Evolutionary conservation across 2,888 invertebrate species (phyloP), one percentile per base, ranked within the genome.

Genomic region (Cryptosula pallasiana): DNA sequence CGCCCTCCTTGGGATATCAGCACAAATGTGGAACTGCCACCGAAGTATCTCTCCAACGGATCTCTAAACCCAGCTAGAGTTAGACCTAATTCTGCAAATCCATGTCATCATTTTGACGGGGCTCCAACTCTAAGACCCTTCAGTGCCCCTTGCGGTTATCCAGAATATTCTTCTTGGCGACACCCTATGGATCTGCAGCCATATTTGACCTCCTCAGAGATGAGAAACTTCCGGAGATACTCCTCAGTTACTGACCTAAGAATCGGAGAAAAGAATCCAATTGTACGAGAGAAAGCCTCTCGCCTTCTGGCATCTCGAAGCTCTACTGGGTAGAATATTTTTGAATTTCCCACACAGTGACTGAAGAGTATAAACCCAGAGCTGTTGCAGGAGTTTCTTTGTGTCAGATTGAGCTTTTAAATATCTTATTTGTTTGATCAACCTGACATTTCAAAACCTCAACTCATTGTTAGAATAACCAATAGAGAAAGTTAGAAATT

Each of bases 1-100:
- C 35, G 70, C 13, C 70, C 70, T 20, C 70, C 70, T 1, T 70
- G 70, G 70, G 70, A 70, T 32, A 36, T 54, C n/a, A 54, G 25
- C 70, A 70, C 70, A 5, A 70, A 70, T 23, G 25, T 70, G 13
- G 23, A 35, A 27, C n/a, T 29, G 45, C 36, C 70, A 29, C 63
- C 63, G 13, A 63, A 63, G n/a, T 63, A 63, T 32, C 27, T 32
- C 5, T 25, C 9, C 25, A 32, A 63, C 34, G 63, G 63, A 9
- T 25, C 34, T 13, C 63, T 63, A 32, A 63, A 63, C 32, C 63
- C 63, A 63, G 63, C 20, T 16, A 63, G 63, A 63, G 13, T 34
- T 25, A 27, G 63, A 32, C 63, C 63, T 13, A 13, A 5, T 9
- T 63, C 63, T 32, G 27, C 63, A 13, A 20, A 13, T 27, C 13